A percentile compares a stretch with the other conserved stretches of the same genome.
phyloP scores from a whole-genome alignment of 2,113 vertebrate genomes.

The Epinephelus moara region DNA sequence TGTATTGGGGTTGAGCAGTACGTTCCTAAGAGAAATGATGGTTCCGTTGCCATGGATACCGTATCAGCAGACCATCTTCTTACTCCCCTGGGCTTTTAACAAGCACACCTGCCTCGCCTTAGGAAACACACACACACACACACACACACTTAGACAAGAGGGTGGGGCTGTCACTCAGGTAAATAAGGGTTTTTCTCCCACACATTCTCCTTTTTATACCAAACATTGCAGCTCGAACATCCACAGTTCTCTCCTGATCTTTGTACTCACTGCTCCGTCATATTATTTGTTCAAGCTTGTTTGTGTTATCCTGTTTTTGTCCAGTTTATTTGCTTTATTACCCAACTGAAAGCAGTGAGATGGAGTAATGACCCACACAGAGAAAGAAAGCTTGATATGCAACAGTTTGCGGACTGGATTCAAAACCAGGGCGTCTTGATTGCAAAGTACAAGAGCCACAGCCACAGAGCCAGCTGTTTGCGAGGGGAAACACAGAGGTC shows the following conservation, averaged over 20 bases:
- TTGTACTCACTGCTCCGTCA: not conserved
- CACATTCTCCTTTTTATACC: not conserved
- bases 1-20: not conserved
- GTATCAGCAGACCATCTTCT: conserved; percentile 24
- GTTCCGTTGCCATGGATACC: conserved; percentile 45
- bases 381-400: conserved; percentile 15
- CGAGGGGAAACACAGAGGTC: conserved; percentile 26
- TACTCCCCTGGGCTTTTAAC: conserved; percentile 27
- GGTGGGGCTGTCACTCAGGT: conserved; percentile 37
- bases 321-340: not conserved
- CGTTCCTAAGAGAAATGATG: conserved; percentile 9
- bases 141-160: not conserved
- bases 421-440: conserved; percentile 4
- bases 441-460: not conserved
- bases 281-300: conserved; percentile 1
- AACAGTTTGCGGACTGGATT: not conserved
- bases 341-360: not conserved
- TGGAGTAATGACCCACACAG: not conserved
- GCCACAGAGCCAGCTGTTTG: conserved; percentile 7
- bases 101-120: conserved; percentile 41
- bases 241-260: not conserved
- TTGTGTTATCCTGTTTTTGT: not conserved
- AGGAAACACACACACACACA: conserved; percentile 27
- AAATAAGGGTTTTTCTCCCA: not conserved
- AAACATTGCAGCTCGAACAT: not conserved